Evolutionary conservation across 1,140 invertebrate genomes (phyloP).

Genomic region (Popillia japonica): DNA sequence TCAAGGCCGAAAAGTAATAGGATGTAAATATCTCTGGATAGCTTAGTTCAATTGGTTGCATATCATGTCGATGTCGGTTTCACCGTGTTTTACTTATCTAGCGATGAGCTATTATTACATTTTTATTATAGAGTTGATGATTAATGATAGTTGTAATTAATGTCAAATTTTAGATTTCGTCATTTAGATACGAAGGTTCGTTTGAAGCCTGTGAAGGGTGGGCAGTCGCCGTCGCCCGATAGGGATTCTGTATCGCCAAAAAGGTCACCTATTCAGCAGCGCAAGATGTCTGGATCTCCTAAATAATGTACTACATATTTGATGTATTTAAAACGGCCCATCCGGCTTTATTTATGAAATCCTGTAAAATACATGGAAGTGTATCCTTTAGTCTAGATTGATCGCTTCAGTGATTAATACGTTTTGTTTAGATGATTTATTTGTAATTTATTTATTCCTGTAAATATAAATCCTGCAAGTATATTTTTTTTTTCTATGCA

Average conservation of each 20-base stretch:
- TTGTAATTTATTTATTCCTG: slow-evolving; percentile 6
- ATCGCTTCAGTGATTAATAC: too few relatives aligned
- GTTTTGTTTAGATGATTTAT: too few relatives aligned
- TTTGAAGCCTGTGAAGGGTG: slow-evolving; percentile 59
- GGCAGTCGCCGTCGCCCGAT: slow-evolving; percentile 70
- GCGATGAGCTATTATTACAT: too few relatives aligned
- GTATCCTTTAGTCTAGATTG: too few relatives aligned
- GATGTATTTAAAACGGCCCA: too few relatives aligned
- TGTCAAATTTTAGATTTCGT: slow-evolving; percentile 40
- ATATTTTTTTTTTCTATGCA: too few relatives aligned
- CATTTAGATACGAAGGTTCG: slow-evolving; percentile 43
- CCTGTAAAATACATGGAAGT: too few relatives aligned
- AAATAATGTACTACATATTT: background rate
- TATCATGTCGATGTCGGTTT: background rate
- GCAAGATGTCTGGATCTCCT: slow-evolving; percentile 13
- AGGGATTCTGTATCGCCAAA: slow-evolving; percentile 60
- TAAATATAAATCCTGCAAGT: background rate
- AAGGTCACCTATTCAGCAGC: slow-evolving; percentile 55
- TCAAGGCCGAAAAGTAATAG: background rate
- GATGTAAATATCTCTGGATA: background rate
- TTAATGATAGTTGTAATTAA: slow-evolving; percentile 8
- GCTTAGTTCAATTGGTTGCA: background rate
- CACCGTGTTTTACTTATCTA: too few relatives aligned
- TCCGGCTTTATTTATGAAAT: too few relatives aligned
- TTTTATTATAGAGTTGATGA: background rate